Conservation (phyloP, 2,888 invertebrate species). For the Drosophila anomelani region DNA sequence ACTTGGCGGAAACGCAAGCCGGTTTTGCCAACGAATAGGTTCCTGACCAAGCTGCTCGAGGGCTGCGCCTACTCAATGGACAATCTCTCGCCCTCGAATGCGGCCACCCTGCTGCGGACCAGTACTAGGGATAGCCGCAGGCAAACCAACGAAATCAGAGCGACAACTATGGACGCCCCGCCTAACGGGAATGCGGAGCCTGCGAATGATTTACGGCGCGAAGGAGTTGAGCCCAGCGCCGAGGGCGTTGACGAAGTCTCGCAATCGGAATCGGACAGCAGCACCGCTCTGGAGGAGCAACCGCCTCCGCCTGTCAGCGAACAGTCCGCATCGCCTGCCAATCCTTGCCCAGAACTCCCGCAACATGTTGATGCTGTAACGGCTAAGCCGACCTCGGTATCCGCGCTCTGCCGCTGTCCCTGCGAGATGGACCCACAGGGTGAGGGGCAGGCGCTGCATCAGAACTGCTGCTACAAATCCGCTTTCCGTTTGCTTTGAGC, state of each 20-base stretch:
- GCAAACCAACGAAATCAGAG: conserved; percentile 8
- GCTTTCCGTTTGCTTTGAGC: conserved; percentile 51
- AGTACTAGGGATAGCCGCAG: conserved; percentile 21
- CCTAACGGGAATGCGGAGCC: conserved; percentile 77
- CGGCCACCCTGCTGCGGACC: conserved; percentile 56
- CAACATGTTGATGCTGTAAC: conserved; percentile 31
- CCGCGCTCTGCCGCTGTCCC: conserved; percentile 36
- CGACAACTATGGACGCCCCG: conserved; percentile 22
- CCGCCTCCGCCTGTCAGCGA: conserved; percentile 8
- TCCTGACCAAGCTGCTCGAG: conserved; percentile 85
- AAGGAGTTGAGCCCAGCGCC: conserved; percentile 18
- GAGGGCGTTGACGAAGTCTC: conserved; percentile 15
- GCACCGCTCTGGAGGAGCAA: neutral
- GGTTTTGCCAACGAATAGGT: conserved; percentile 84
- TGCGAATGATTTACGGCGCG: conserved; percentile 85
- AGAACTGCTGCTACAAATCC: conserved; percentile 48
- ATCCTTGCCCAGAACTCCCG: conserved; percentile 4
- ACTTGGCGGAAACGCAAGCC: conserved; percentile 59
- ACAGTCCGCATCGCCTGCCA: conserved; percentile 23
- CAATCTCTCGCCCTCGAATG: conserved; percentile 80
- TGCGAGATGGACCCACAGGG: conserved; percentile 35
- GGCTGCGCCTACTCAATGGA: conserved; percentile 86
- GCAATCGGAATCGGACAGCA: conserved; percentile 25
- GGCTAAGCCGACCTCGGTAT: conserved; percentile 35
- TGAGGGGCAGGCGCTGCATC: conserved; percentile 22